Percentiles rank a stretch among this genome's conserved stretches.
These are phyloP conservation scores for Antheraea yamamai DNA, from an alignment of 2,888 invertebrate genomes.

Conservation along the genomic window DNA sequence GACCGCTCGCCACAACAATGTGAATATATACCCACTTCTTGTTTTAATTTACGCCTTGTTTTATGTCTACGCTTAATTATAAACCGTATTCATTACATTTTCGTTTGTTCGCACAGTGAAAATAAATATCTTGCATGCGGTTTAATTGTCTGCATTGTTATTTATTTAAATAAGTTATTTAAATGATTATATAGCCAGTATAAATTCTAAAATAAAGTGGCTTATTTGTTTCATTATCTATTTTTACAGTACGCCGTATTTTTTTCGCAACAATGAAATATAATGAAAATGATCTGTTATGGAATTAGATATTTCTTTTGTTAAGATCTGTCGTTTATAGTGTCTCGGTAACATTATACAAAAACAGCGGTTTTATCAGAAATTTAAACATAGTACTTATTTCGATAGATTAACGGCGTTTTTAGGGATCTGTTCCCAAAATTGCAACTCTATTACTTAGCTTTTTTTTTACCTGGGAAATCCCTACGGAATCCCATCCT, in stretches of 20 bases:
- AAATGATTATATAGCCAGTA: not conserved
- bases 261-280: no score
- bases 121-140: slow-evolving; percentile 13
- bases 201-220: no score
- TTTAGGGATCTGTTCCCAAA: not conserved
- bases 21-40: slow-evolving; percentile 22
- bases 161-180: not conserved
- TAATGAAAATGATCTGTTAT: not conserved
- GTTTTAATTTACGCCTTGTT: slow-evolving; percentile 24
- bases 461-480: no score
- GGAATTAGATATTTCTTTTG: not conserved
- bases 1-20: slow-evolving; percentile 22
- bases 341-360: not conserved
- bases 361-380: not conserved
- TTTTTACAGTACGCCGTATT: no score
- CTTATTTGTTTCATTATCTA: no score
- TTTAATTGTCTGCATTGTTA: slow-evolving; percentile 9
- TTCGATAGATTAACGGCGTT: not conserved
- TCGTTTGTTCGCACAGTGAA: not conserved
- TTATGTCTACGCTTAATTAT: slow-evolving; percentile 24
- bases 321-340: not conserved
- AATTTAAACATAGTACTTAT: not conserved
- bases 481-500: no score
- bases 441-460: no score
- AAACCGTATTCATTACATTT: slow-evolving; percentile 17